These are phyloP conservation scores for Uropetala carovei DNA, from an alignment of 2,888 invertebrate genomes.

Conservation along the genomic window DNA sequence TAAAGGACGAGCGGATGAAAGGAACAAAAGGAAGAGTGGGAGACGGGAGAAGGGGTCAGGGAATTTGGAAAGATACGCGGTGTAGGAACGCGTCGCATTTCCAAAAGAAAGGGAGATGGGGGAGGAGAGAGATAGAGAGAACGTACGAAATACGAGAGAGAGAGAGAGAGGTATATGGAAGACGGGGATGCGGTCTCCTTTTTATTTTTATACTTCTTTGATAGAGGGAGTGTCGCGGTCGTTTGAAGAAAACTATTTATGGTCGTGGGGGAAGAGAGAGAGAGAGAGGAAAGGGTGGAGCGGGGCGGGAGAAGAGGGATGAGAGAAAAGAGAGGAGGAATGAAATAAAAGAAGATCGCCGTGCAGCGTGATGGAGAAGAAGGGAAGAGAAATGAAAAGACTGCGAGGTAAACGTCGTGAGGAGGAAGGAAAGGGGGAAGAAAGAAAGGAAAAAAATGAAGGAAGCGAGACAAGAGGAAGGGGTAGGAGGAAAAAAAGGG, in stretches of 20 bases:
- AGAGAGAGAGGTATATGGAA: neutral
- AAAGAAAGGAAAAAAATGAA: neutral
- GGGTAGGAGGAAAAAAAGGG: neutral
- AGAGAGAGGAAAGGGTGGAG: neutral
- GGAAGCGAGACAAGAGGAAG: neutral
- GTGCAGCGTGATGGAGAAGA: neutral
- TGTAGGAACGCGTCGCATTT: no score
- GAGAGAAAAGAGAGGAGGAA: neutral
- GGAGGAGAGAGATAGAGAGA: neutral
- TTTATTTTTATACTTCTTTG: slow-evolving; percentile 14
- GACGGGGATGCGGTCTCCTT: neutral
- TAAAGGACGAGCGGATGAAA: no score
- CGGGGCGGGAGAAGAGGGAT: no score
- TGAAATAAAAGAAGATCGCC: no score
- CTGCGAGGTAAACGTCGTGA: no score
- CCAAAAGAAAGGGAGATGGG: no score
- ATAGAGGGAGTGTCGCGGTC: neutral
- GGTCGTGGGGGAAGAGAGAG: neutral
- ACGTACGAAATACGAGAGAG: neutral
- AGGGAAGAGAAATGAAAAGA: neutral
- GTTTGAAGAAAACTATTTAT: slow-evolving; percentile 6
- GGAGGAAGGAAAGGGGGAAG: neutral
- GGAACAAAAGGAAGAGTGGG: no score
- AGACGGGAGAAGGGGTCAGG: no score
- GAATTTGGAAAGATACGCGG: no score